Conservation (phyloP, 64 coral and sea anemone genomes). For the Anthopleura sola region DNA sequence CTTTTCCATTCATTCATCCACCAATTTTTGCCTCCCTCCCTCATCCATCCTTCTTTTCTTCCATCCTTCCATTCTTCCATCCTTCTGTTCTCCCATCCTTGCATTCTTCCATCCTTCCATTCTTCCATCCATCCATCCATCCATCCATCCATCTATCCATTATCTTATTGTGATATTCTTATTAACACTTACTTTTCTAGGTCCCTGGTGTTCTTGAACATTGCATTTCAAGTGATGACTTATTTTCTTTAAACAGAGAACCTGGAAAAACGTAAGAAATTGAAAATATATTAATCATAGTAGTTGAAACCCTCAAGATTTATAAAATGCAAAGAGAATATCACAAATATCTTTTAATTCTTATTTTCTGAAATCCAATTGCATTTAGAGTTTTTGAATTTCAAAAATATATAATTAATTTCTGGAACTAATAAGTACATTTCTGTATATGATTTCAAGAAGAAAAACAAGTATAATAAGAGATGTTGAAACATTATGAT, state of each 20-base stretch:
- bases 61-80: neutral
- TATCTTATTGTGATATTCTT: neutral
- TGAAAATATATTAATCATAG: neutral
- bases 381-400: no score
- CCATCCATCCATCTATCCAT: neutral
- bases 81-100: neutral
- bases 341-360: no score
- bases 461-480: no score
- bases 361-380: no score
- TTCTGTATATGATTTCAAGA: no score
- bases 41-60: neutral
- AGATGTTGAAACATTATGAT: neutral
- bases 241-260: conserved; percentile 66
- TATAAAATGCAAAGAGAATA: neutral
- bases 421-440: no score
- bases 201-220: conserved; percentile 78
- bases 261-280: conserved; percentile 85
- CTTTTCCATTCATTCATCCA: no score
- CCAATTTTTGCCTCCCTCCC: neutral
- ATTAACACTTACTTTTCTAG: conserved; percentile 19
- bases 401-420: no score
- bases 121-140: neutral
- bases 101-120: neutral
- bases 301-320: neutral
- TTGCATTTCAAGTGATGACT: conserved; percentile 88